Percentiles rank a stretch among this genome's conserved stretches.
Conservation (phyloP, 2,113 vertebrate species). For the Ornithorhynchus anatinus region DNA sequence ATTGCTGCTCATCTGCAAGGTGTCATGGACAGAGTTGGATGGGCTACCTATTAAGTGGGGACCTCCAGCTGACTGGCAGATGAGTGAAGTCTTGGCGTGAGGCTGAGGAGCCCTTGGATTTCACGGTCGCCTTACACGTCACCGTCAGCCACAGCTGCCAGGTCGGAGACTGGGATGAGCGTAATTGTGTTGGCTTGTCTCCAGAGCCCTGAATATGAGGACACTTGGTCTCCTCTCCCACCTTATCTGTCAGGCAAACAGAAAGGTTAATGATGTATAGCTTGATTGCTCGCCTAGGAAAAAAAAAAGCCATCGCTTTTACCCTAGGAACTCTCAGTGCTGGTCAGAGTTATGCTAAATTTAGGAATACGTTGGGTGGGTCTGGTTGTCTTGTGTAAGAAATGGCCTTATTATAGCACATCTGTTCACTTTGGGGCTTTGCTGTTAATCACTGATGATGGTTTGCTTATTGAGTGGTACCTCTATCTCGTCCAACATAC, state of each 20-base stretch:
- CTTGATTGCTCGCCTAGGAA: slow-evolving; percentile 58
- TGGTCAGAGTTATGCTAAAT: slow-evolving; percentile 11
- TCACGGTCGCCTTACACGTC: slow-evolving; percentile 33
- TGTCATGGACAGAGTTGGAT: neutral
- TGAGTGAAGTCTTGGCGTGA: slow-evolving; percentile 32
- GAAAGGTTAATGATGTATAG: slow-evolving; percentile 63
- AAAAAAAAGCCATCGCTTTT: slow-evolving; percentile 49
- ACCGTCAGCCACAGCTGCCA: slow-evolving; percentile 36
- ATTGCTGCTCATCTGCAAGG: neutral
- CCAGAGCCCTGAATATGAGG: slow-evolving; percentile 37
- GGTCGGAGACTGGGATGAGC: slow-evolving; percentile 39
- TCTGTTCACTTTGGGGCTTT: slow-evolving; percentile 10
- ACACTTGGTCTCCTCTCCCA: slow-evolving; percentile 40
- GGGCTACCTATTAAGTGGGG: neutral
- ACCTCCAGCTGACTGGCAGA: slow-evolving; percentile 10
- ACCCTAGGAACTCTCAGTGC: slow-evolving; percentile 46
- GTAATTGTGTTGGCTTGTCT: slow-evolving; percentile 56
- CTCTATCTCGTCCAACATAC: too few relatives aligned
- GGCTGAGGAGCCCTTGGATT: slow-evolving; percentile 37
- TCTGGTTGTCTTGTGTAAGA: slow-evolving; percentile 17
- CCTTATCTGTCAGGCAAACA: slow-evolving; percentile 51
- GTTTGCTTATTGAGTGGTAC: neutral
- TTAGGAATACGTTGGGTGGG: slow-evolving; percentile 32
- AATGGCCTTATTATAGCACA: neutral
- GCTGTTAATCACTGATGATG: slow-evolving; percentile 26